Evolutionary conservation across 2,113 vertebrate species (phyloP).

Genomic region (Xenopus laevis): DNA sequence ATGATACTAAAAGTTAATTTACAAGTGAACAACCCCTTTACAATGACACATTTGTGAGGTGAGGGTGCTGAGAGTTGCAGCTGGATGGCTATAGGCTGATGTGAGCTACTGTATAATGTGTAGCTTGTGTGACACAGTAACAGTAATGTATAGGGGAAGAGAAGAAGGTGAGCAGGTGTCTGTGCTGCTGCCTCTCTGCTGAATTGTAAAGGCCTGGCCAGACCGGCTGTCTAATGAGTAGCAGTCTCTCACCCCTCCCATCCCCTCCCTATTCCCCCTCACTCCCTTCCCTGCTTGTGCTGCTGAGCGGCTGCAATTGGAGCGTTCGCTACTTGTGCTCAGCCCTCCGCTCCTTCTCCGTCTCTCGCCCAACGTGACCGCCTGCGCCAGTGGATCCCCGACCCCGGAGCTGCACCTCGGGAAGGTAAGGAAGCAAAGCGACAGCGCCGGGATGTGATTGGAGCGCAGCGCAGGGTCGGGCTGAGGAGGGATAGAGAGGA

Average conservation of each 20-base stretch:
- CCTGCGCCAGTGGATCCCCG: background rate
- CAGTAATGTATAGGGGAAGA: no score
- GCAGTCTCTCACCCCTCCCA: conserved; percentile 4
- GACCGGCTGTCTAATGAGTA: conserved; percentile 30
- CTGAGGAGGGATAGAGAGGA: background rate
- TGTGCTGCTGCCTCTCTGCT: no score
- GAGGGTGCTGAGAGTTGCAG: no score
- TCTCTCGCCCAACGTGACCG: conserved; percentile 1
- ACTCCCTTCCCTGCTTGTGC: conserved; percentile 14
- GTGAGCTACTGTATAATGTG: no score
- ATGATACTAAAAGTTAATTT: no score
- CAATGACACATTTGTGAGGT: no score
- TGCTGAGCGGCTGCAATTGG: background rate
- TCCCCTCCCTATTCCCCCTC: conserved; percentile 16
- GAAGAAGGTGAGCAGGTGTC: no score
- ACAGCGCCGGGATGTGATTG: background rate
- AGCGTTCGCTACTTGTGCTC: conserved; percentile 21
- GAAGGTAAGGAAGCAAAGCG: conserved; percentile 22
- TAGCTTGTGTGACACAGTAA: no score
- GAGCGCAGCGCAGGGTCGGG: background rate
- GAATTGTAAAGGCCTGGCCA: background rate
- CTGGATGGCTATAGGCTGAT: no score
- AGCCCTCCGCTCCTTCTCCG: conserved; percentile 1
- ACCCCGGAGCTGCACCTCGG: conserved; percentile 3
- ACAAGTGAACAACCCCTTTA: no score